Evolutionary conservation across 2,113 vertebrate species (phyloP).

Genomic region (Dromas ardeola): DNA sequence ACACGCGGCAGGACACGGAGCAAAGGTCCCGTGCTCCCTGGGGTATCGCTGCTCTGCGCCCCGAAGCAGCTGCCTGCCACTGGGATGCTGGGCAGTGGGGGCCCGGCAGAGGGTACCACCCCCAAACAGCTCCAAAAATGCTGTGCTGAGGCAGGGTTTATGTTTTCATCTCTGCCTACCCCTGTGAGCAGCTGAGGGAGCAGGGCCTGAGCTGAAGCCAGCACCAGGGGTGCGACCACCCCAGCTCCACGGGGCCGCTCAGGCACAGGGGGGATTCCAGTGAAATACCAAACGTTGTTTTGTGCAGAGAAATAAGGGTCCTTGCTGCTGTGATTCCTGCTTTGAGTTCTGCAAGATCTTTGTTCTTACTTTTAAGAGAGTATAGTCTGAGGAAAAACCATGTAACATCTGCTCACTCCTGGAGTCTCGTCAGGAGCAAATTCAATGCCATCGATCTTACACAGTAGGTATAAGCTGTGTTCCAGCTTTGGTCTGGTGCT

Average conservation of each 20-base stretch:
- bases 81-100: background rate
- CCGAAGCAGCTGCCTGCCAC: background rate
- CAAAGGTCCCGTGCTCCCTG: background rate
- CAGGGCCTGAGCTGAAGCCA: background rate
- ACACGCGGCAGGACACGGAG: background rate
- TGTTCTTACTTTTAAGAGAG: background rate
- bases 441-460: accelerated
- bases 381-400: background rate
- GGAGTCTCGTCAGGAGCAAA: background rate
- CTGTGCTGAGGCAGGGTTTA: background rate
- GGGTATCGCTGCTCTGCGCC: background rate
- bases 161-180: background rate
- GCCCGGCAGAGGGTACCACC: accelerated
- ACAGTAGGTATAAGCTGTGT: accelerated
- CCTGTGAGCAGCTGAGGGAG: background rate
- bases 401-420: background rate
- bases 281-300: background rate
- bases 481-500: background rate
- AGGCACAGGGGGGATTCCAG: background rate
- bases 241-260: background rate
- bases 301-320: background rate
- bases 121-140: background rate
- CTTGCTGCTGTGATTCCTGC: background rate
- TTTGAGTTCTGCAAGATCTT: background rate
- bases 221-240: accelerated